phyloP scores from a whole-genome alignment of 2,888 invertebrate genomes.

The Ornithoptera priamus region DNA sequence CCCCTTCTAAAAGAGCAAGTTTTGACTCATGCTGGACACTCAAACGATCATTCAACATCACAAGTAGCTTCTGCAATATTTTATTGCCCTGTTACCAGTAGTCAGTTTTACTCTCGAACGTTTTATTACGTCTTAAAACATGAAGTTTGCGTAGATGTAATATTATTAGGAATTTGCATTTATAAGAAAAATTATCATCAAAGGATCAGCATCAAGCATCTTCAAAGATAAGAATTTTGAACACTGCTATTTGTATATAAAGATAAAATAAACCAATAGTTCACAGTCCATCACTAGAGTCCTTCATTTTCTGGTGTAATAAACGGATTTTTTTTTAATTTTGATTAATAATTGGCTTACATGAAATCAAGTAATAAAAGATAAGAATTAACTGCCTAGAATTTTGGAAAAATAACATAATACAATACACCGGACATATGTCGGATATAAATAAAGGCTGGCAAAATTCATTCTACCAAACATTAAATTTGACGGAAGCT shows the following conservation, averaged over 20 bases:
- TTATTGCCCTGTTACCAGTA: constrained; percentile 18
- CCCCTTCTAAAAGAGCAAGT: constrained; percentile 14
- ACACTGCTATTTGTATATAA: too few relatives aligned
- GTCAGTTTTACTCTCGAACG: constrained; percentile 15
- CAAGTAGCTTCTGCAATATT: constrained; percentile 23
- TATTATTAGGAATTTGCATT: constrained; percentile 9
- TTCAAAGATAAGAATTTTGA: too few relatives aligned
- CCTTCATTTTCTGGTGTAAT: too few relatives aligned
- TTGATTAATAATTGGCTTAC: too few relatives aligned
- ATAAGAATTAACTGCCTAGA: too few relatives aligned
- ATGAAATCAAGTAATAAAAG: not conserved
- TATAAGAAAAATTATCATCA: not conserved
- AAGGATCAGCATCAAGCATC: not conserved
- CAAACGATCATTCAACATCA: constrained; percentile 13
- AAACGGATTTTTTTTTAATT: too few relatives aligned
- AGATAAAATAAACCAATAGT: too few relatives aligned
- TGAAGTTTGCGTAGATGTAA: not conserved
- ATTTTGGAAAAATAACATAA: too few relatives aligned
- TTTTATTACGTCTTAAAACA: constrained; percentile 24
- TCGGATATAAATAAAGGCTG: too few relatives aligned
- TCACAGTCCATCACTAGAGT: too few relatives aligned
- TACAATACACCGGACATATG: too few relatives aligned
- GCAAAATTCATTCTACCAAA: too few relatives aligned
- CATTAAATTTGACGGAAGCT: not conserved
- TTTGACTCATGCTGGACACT: constrained; percentile 23